Percentiles rank a stretch among this genome's conserved stretches.
These are phyloP conservation scores for Plagodis pulveraria DNA, from an alignment of 2,888 invertebrate species.

Conservation along the genomic window DNA sequence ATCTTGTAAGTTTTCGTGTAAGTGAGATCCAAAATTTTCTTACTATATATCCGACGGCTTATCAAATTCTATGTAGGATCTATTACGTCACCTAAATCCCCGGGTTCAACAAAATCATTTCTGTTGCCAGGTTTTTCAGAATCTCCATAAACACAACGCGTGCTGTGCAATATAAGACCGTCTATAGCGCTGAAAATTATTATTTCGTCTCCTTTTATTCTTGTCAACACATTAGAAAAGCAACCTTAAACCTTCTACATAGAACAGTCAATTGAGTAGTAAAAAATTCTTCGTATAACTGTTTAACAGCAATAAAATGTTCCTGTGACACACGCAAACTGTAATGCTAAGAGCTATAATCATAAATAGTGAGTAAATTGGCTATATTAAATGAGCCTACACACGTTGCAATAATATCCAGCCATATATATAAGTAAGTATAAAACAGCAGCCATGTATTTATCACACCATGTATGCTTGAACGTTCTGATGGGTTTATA, in stretches of 20 bases:
- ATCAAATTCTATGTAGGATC: conserved; percentile 29
- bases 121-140: conserved; percentile 50
- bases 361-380: conserved; percentile 59
- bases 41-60: conserved; percentile 28
- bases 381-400: conserved; percentile 53
- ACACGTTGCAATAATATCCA: conserved; percentile 44
- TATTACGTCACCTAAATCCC: conserved; percentile 36
- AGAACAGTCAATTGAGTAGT: too few species aligned
- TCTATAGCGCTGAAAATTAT: conserved; percentile 47
- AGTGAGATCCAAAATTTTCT: conserved; percentile 26
- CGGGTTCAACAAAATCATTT: conserved; percentile 42
- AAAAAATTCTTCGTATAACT: too few species aligned
- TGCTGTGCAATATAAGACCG: conserved; percentile 55
- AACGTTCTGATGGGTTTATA: conserved; percentile 18
- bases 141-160: conserved; percentile 56
- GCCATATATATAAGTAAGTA: conserved; percentile 37
- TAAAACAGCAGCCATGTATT: conserved; percentile 30
- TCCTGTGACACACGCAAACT: conserved; percentile 59
- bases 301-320: too few species aligned
- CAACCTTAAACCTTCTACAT: too few species aligned
- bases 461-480: conserved; percentile 25
- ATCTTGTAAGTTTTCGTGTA: conserved; percentile 11
- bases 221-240: conserved; percentile 26
- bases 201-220: conserved; percentile 37
- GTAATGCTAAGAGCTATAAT: conserved; percentile 55